Conservation (phyloP, 2,888 invertebrate species). For the Hydrotaea diabolus region DNA sequence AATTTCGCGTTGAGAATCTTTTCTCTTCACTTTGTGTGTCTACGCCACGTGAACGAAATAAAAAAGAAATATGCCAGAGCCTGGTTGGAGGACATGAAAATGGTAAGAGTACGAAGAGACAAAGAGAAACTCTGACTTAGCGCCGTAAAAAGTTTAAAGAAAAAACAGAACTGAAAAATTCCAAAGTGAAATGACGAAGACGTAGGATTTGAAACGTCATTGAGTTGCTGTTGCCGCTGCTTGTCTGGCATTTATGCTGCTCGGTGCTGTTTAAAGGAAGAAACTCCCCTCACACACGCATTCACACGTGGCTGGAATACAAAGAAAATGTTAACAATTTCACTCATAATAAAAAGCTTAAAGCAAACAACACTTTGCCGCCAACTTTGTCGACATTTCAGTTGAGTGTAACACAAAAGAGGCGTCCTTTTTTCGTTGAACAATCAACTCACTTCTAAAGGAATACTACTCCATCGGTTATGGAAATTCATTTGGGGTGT, state of each 20-base stretch:
- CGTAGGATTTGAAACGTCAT: slow-evolving; percentile 30
- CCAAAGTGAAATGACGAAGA: neutral
- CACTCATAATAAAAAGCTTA: slow-evolving; percentile 51
- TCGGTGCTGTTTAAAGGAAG: slow-evolving; percentile 2
- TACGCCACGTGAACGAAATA: neutral
- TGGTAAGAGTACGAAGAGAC: neutral
- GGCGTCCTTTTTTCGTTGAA: slow-evolving; percentile 4
- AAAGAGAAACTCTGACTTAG: neutral
- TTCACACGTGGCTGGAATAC: slow-evolving; percentile 37
- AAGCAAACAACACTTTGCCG: slow-evolving; percentile 57
- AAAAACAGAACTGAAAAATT: neutral
- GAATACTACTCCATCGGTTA: neutral
- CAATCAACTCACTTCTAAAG: neutral
- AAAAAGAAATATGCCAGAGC: no score
- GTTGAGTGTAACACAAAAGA: slow-evolving; percentile 35
- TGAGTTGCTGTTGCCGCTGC: neutral
- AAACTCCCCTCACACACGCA: neutral
- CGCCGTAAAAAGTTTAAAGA: slow-evolving; percentile 1
- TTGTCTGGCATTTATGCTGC: slow-evolving; percentile 9
- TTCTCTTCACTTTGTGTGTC: neutral
- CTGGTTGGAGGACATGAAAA: neutral
- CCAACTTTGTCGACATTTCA: slow-evolving; percentile 53
- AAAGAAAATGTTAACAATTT: slow-evolving; percentile 44
- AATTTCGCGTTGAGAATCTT: slow-evolving; percentile 33
- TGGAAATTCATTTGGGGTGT: neutral